phyloP scores from a whole-genome alignment of 2,113 vertebrate genomes.

The Pterocles orientalis region DNA sequence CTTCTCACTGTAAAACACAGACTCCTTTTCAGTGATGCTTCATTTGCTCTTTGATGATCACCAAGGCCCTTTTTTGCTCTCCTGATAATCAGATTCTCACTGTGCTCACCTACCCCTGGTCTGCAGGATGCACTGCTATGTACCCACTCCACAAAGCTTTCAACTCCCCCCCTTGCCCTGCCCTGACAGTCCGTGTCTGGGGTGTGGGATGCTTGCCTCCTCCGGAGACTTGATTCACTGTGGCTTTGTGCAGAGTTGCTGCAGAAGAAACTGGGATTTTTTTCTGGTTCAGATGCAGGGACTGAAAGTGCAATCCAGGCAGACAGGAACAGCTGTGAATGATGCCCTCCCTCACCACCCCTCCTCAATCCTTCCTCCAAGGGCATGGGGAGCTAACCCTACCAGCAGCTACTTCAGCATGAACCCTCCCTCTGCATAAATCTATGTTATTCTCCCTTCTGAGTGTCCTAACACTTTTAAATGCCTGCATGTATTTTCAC shows the following conservation, averaged over 20 bases:
- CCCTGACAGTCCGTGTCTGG: accelerated
- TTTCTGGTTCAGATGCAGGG: not conserved
- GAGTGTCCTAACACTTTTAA: not conserved
- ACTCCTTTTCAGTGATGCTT: not conserved
- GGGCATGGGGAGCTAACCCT: not conserved
- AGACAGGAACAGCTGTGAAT: not conserved
- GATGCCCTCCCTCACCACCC: not conserved
- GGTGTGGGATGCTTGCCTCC: accelerated
- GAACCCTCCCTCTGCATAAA: not conserved
- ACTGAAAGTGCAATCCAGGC: not conserved
- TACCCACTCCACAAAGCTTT: not conserved
- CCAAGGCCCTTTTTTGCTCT: not conserved
- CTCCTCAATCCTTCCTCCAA: not conserved
- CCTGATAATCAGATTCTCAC: not conserved
- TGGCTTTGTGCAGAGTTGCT: not conserved
- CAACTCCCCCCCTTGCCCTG: not conserved
- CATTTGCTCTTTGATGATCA: not conserved
- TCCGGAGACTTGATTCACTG: not conserved
- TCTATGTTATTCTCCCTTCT: not conserved
- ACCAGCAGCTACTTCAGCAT: not conserved
- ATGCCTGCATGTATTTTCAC: not conserved
- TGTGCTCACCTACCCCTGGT: not conserved
- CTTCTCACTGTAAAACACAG: not conserved
- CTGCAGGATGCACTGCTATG: not conserved
- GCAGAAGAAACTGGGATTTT: not conserved